phyloP scores from a whole-genome alignment of 2,113 vertebrate species.

The Phalacrocorax brasilianus region DNA sequence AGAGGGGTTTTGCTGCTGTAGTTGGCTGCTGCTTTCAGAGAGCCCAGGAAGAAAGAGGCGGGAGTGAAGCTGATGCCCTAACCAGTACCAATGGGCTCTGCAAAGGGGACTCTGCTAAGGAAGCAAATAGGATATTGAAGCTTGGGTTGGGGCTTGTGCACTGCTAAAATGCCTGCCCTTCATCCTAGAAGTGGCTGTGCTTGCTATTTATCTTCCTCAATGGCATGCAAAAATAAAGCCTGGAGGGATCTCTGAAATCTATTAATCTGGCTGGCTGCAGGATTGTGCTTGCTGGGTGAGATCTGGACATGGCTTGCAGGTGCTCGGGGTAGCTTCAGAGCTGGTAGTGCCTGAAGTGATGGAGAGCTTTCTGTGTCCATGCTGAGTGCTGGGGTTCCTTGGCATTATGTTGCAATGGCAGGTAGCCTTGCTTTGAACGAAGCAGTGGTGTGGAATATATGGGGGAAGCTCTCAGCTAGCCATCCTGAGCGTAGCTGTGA shows the following conservation, averaged over 20 bases:
- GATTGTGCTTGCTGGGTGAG: neutral
- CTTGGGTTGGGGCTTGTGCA: neutral
- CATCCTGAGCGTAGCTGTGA: rapidly evolving
- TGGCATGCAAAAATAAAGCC: neutral
- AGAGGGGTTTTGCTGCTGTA: neutral
- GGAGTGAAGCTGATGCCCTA: neutral
- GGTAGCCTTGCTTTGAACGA: neutral
- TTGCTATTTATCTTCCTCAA: neutral
- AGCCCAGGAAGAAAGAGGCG: neutral
- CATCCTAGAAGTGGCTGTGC: neutral
- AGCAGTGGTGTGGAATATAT: neutral
- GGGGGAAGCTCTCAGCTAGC: neutral
- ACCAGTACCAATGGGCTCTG: neutral
- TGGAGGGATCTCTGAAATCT: neutral
- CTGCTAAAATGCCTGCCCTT: neutral
- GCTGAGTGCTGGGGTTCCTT: neutral
- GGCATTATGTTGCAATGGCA: rapidly evolving
- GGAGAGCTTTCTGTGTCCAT: neutral
- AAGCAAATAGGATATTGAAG: neutral
- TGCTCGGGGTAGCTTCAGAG: neutral
- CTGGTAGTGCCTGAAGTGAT: neutral
- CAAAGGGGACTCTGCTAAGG: neutral
- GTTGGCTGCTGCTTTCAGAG: neutral
- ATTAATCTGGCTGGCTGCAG: neutral
- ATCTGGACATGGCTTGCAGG: neutral